Percentiles rank a stretch among this genome's conserved stretches.
Conservation (phyloP, 2,797 vertebrate species). For the Clamator glandarius region DNA sequence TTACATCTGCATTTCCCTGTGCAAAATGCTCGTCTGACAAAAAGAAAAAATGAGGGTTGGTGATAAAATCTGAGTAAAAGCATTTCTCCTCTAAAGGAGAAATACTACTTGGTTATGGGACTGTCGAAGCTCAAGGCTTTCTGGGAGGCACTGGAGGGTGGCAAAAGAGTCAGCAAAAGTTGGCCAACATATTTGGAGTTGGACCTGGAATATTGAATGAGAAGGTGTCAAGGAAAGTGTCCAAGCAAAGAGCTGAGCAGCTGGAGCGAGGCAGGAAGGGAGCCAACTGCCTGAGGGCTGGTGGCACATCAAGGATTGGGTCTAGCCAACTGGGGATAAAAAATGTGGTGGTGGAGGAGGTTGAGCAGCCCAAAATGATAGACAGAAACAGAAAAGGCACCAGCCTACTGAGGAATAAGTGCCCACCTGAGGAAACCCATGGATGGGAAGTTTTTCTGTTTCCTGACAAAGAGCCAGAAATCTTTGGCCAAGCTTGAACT, state of each 20-base stretch:
- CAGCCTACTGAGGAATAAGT: background rate
- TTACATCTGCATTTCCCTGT: constrained; percentile 3
- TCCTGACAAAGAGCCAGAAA: background rate
- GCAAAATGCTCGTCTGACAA: background rate
- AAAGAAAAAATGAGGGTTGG: background rate
- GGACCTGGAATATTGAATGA: background rate
- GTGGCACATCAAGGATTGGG: background rate
- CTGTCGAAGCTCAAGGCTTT: background rate
- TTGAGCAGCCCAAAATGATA: background rate
- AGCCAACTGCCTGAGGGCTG: background rate
- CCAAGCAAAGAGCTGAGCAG: background rate
- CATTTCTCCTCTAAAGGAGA: background rate
- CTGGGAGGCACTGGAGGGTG: background rate
- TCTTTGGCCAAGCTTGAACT: background rate
- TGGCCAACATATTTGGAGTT: background rate
- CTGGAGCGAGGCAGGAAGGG: background rate
- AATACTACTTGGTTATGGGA: background rate
- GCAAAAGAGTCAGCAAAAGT: background rate
- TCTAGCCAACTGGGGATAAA: background rate
- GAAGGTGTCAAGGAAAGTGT: background rate
- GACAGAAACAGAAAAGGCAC: background rate
- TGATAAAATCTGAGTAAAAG: background rate
- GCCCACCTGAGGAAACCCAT: background rate
- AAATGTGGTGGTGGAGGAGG: background rate
- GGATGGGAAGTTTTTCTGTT: background rate